These are phyloP conservation scores for Eupithecia pulchellata DNA, from an alignment of 2,888 invertebrate genomes.

Conservation along the genomic window DNA sequence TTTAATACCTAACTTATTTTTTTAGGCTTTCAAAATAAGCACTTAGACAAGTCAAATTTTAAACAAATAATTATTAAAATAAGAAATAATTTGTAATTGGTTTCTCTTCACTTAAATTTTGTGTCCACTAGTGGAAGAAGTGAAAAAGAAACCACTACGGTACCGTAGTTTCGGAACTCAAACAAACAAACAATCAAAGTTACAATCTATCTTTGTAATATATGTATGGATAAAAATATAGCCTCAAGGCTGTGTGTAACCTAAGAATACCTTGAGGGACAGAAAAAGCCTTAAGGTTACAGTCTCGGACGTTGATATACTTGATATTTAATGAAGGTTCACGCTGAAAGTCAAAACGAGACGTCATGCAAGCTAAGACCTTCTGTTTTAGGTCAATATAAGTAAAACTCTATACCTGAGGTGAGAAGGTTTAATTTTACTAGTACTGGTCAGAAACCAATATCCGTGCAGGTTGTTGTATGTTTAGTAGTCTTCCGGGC, in stretches of 20 bases:
- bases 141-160: too few relatives aligned
- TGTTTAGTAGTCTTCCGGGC: neutral
- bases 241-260: constrained; percentile 25
- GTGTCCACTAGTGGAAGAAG: too few relatives aligned
- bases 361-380: neutral
- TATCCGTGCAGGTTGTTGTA: neutral
- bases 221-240: too few relatives aligned
- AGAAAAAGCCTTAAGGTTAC: constrained; percentile 18
- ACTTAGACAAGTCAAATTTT: too few relatives aligned
- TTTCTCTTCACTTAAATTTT: too few relatives aligned
- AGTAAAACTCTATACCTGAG: neutral
- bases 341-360: neutral
- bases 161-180: too few relatives aligned
- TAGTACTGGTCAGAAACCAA: neutral
- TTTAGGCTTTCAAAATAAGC: too few relatives aligned
- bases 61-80: too few relatives aligned
- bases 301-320: neutral
- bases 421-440: neutral
- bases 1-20: too few relatives aligned
- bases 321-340: neutral
- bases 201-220: too few relatives aligned
- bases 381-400: neutral
- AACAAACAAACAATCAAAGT: too few relatives aligned
- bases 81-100: too few relatives aligned
- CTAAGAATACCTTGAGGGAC: constrained; percentile 24